Evolutionary conservation across 2,113 vertebrate genomes (phyloP), one percentile per base, ranked within the genome.

Genomic region (Sterrhoptilus dennistouni): DNA sequence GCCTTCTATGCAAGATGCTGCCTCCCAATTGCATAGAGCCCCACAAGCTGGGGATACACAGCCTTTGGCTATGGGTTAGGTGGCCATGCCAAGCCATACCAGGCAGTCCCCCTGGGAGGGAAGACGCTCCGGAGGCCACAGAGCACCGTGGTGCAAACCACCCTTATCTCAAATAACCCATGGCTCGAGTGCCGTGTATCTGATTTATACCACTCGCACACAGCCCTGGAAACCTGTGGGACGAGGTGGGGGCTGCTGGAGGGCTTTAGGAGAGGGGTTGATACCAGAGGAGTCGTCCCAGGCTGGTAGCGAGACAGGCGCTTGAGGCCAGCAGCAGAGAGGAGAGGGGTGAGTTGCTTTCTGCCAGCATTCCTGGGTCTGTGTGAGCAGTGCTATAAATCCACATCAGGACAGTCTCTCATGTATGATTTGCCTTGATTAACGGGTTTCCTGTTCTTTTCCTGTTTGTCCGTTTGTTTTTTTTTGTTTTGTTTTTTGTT

Each of bases 391-490:
- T 97, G 98, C 94, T 98, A 98, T 98, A 98, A 98, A 98, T 97
- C 97, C 87, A 61, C 95, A 93, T 97, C 98, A 98, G 95, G 97
- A 97, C 96, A 96, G 97, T 96, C 94, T 97, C 96, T 93, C 97
- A 45, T 85, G 96, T 97, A 97, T 83, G 91, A 98, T 97, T 95
- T 98, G 98, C 98, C 98, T 98, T 98, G 98, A 98, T 98, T 98
- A 98, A 98, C 96, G 93, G 97, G 98, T 98, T 97, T 98, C 97
- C 98, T 98, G 65, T 98, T 98, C 98, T 98, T 98, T 98, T 98
- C 96, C 96, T 98, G 98, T 98, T 97, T 97, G 98, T 98, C 98
- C 96, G 95, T 98, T 98, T 97, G 93, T 98, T 97, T 97, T 98
- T 97, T 97, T 86, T 65, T 18, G 14, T 14, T 50, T 13, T 14